phyloP scores from a whole-genome alignment of 2,888 invertebrate species.

The Cantharis rufa region DNA sequence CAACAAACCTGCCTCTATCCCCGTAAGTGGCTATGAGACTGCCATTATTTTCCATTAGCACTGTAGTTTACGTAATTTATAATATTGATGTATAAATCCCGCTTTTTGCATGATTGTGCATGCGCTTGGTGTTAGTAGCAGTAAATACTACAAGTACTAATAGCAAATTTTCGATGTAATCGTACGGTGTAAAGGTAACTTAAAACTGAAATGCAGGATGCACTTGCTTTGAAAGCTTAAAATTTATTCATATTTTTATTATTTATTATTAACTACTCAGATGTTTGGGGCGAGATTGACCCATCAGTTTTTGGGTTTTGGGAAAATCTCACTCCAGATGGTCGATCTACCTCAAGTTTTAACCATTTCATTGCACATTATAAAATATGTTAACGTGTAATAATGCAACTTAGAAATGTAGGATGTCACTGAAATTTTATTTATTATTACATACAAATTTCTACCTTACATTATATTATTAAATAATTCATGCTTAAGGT shows the following conservation, averaged over 20 bases:
- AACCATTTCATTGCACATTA: background rate
- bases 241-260: background rate
- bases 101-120: background rate
- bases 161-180: background rate
- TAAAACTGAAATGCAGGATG: background rate
- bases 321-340: background rate
- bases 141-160: background rate
- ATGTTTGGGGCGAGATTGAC: background rate
- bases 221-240: background rate
- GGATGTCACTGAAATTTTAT: background rate
- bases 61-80: slow-evolving; percentile 4
- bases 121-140: background rate
- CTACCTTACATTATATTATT: background rate
- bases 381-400: background rate
- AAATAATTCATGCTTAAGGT: background rate
- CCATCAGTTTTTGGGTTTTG: background rate
- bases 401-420: background rate
- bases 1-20: slow-evolving; percentile 99
- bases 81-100: background rate
- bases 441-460: background rate
- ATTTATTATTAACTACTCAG: background rate
- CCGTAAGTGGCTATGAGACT: slow-evolving; percentile 93
- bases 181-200: background rate
- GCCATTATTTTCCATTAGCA: slow-evolving; percentile 58
- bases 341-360: background rate